phyloP scores from a whole-genome alignment of 2,113 vertebrate genomes.

The Pterocles gutturalis region DNA sequence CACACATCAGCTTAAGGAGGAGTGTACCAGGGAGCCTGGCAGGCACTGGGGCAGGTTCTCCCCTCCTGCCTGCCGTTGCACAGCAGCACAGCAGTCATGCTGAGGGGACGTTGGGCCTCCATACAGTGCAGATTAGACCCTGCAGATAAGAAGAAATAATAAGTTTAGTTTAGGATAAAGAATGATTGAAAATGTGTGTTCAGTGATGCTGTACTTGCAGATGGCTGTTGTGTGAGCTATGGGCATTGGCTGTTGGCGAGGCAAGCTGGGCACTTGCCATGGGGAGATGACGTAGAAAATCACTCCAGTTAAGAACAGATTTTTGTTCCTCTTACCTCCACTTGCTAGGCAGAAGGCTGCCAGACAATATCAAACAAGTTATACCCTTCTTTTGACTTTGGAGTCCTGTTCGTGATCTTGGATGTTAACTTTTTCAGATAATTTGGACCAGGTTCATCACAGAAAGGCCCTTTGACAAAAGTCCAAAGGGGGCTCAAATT shows the following conservation, averaged over 20 bases:
- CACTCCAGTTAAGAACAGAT: not conserved
- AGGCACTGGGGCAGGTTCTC: not conserved
- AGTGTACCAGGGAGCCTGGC: not conserved
- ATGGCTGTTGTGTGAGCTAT: not conserved
- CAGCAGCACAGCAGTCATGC: not conserved
- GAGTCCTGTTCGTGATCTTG: not conserved
- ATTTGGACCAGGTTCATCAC: not conserved
- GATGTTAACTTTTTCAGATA: not conserved
- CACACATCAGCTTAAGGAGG: not conserved
- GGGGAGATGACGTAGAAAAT: not conserved
- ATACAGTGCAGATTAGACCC: not conserved
- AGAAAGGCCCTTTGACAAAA: not conserved
- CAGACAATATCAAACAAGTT: not conserved
- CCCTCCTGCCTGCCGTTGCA: not conserved
- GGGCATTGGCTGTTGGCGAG: not conserved
- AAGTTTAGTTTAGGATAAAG: not conserved
- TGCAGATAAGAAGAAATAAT: conserved; percentile 3
- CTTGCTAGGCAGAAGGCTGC: not conserved
- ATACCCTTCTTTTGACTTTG: not conserved
- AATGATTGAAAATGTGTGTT: not conserved
- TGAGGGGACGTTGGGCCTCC: not conserved
- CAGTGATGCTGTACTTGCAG: not conserved
- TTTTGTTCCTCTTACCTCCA: not conserved
- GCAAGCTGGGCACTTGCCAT: not conserved
- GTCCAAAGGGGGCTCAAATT: not conserved